Conservation (phyloP, 2,888 invertebrate species). For the Nomada fucata region DNA sequence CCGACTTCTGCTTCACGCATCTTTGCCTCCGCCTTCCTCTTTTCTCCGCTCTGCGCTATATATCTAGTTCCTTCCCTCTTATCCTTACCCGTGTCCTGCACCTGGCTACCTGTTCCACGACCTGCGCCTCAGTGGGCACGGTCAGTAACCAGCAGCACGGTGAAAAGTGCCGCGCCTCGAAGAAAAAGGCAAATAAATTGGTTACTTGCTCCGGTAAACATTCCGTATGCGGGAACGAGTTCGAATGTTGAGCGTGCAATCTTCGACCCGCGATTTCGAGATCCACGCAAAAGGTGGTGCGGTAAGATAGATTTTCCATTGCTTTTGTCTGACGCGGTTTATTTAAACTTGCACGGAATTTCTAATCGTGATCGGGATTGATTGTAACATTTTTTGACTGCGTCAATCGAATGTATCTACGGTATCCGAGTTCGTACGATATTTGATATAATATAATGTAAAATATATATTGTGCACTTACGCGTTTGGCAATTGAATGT, state of each 20-base stretch:
- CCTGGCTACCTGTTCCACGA: slow-evolving; percentile 78
- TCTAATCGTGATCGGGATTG: too few relatives aligned
- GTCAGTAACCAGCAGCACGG: slow-evolving; percentile 59
- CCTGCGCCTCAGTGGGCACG: slow-evolving; percentile 63
- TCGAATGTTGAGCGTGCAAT: neutral
- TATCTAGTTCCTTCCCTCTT: slow-evolving; percentile 56
- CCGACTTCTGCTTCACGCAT: slow-evolving; percentile 56
- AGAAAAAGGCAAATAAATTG: slow-evolving; percentile 53
- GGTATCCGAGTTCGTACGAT: too few relatives aligned
- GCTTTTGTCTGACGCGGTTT: too few relatives aligned
- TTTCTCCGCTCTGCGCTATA: slow-evolving; percentile 51
- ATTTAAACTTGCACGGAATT: too few relatives aligned
- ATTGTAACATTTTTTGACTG: too few relatives aligned
- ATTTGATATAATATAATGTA: too few relatives aligned
- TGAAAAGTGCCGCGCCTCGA: slow-evolving; percentile 62
- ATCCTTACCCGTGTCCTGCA: slow-evolving; percentile 71
- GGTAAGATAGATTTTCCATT: too few relatives aligned
- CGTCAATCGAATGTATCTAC: too few relatives aligned
- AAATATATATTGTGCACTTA: neutral
- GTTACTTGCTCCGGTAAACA: slow-evolving; percentile 48
- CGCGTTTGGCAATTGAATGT: neutral
- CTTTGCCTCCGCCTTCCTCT: slow-evolving; percentile 32
- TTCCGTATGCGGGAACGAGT: slow-evolving; percentile 36
- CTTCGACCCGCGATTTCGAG: too few relatives aligned
- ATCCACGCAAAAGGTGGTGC: too few relatives aligned